These are phyloP conservation scores for Haliclona indistincta DNA, from an alignment of 37 sponge, comb jelly and placozoan species.

Conservation along the genomic window DNA sequence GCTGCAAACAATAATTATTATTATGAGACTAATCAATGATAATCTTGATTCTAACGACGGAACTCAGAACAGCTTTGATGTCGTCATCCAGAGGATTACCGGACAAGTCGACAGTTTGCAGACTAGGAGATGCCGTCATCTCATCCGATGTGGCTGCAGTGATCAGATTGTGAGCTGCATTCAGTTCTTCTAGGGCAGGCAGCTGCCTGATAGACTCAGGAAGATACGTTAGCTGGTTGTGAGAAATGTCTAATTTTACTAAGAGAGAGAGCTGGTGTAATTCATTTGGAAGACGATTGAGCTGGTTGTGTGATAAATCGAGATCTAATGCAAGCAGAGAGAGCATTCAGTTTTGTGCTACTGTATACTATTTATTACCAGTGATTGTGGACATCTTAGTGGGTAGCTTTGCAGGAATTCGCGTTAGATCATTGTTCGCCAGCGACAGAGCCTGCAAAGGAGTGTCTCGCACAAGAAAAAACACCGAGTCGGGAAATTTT, in stretches of 20 bases:
- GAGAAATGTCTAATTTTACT: conserved; percentile 9
- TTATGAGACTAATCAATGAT: too few species aligned
- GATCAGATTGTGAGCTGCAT: conserved; percentile 44
- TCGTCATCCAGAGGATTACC: conserved; percentile 16
- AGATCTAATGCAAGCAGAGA: conserved; percentile 18
- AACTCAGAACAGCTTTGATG: not conserved
- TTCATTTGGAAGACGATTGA: conserved; percentile 27
- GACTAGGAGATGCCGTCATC: not conserved
- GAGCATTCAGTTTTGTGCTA: not conserved
- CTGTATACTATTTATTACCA: conserved; percentile 29
- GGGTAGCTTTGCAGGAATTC: conserved; percentile 45
- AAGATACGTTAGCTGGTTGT: conserved; percentile 30
- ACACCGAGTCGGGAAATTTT: conserved; percentile 70
- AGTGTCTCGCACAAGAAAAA: conserved; percentile 56
- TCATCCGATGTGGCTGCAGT: not conserved
- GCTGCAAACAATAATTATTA: too few species aligned
- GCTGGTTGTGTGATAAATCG: conserved; percentile 35
- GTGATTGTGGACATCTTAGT: conserved; percentile 46
- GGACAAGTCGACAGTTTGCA: conserved; percentile 8
- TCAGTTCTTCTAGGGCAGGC: conserved; percentile 13
- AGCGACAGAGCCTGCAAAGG: conserved; percentile 44
- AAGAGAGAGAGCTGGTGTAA: conserved; percentile 7
- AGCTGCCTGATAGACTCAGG: conserved; percentile 27
- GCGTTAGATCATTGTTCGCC: conserved; percentile 56
- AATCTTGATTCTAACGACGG: conserved; percentile 23